Base-by-base conservation (phyloP, 2,888 invertebrate genomes). In the Drosophila kokeensis region DNA sequence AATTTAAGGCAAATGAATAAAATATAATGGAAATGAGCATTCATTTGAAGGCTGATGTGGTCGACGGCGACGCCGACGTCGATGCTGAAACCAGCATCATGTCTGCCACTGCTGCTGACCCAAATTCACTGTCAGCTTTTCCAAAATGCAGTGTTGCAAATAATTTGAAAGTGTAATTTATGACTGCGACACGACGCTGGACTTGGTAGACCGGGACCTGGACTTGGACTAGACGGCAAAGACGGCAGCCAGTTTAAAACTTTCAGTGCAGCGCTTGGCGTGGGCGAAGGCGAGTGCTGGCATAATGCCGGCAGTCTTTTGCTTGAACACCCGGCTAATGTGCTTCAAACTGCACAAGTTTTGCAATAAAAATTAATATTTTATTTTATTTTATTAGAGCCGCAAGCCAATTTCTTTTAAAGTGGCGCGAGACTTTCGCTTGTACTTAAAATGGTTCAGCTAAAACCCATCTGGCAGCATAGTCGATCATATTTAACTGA, bases 111-210 rank as follows among this genome's bases (percentile, higher is more conserved):
- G 67, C 52, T 38, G 60, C 64, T 81, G 74, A 81, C 82, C 82
- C 61, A 81, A 79, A 82, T 83, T 72, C n/a, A 49, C 32, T 40
- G 40, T 62, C 68, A 70, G 81, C 73, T 81, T 82, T 82, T 83
- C 81, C 78, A 81, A 82, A 73, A 69, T 73, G 70, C 81, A 82
- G 71, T 57, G 59, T 72, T 67, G 78, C 78, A 78, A 83, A 81
- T 83, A 80, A 80, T 82, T 82, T 82, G 83, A 82, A 82, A 82
- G 82, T 81, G 74, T 81, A 71, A 82, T 83, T 82, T 83, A 82
- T 81, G 83, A 78, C 69, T 59, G 72, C 73, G 79, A 78, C 66
- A 76, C 69, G 76, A 76, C 53, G 82, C 69, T 74, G 80, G 73
- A 73, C 81, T 77, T 70, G 81, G 78, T 36, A 55, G 54, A 55